Evolutionary conservation across 1,140 invertebrate genomes (phyloP), one percentile per base, ranked within the genome.

Genomic region (Neuroterus valhalla): DNA sequence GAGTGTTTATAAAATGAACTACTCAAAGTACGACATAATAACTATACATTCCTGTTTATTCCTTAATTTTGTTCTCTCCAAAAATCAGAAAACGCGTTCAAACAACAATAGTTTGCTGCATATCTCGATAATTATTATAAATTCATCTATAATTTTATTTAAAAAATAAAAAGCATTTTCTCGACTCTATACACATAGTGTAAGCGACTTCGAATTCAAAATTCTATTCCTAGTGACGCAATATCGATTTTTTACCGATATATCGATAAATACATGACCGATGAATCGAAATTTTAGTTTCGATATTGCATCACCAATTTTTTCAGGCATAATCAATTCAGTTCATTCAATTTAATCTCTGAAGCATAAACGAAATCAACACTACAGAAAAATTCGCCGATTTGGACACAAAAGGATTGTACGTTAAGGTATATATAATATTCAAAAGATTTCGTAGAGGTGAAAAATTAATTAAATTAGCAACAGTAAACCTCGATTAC

Each of bases 401-500:
- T 31, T 31, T 3, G 55, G 21, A 62, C 55, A 23, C 55, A 85
- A 84, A 78, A 85, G 78, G 79, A 87, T 87, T 85, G 83, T 88
- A 87, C 81, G 84, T 82, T 77, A 69, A 82, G 82, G 69, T 80
- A 79, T 77, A 78, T 83, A 88, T 82, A 86, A 86, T 83, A 38
- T 38, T 38, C 81, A 76, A 86, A 85, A 83, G 78, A 82, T 80
- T 81, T 84, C 73, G 69, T 78, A 79, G 74, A 81, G 79, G 83
- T 87, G 84, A 88, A 89, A 89, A 89, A 90, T 86, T 88, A 87
- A 89, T 87, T 85, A 90, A 88, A 89, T 87, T 82, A 88, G 75
- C 78, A 76, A 70, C 84, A 86, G 80, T 86, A 83, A 87, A 87
- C 79, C 81, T 83, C 81, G 82, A 81, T 82, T 81, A 84, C 77